Conservation (phyloP, 2,888 invertebrate genomes). For the Papilio protenor region DNA sequence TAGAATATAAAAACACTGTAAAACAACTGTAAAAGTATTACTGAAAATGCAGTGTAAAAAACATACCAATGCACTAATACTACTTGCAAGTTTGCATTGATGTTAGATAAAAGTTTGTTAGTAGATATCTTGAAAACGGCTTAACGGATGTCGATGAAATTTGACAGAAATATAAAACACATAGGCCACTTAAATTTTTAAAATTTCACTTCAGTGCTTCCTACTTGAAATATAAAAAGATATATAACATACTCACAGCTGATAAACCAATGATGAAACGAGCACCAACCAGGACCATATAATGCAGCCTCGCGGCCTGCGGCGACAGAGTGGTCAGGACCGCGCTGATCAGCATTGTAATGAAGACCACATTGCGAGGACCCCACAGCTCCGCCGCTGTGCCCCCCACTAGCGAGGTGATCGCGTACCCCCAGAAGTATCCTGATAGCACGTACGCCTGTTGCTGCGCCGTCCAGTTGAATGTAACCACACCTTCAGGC, state of each 20-base stretch:
- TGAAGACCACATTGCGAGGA: constrained; percentile 83
- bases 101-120: no score
- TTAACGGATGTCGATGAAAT: no score
- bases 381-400: constrained; percentile 87
- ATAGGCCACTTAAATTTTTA: no score
- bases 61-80: no score
- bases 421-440: constrained; percentile 84
- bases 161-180: no score
- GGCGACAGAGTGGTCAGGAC: constrained; percentile 86
- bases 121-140: no score
- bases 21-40: background rate
- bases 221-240: background rate
- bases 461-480: constrained; percentile 85
- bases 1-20: background rate
- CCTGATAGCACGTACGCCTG: constrained; percentile 87
- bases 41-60: background rate
- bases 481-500: constrained; percentile 73
- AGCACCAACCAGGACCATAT: constrained; percentile 81
- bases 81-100: no score
- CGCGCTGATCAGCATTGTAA: constrained; percentile 81
- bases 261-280: constrained; percentile 86
- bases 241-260: constrained; percentile 78
- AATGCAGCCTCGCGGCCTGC: constrained; percentile 83
- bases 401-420: constrained; percentile 86
- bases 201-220: no score